Evolutionary conservation across 1,140 invertebrate species (phyloP).

Genomic region (Chelonus insularis): DNA sequence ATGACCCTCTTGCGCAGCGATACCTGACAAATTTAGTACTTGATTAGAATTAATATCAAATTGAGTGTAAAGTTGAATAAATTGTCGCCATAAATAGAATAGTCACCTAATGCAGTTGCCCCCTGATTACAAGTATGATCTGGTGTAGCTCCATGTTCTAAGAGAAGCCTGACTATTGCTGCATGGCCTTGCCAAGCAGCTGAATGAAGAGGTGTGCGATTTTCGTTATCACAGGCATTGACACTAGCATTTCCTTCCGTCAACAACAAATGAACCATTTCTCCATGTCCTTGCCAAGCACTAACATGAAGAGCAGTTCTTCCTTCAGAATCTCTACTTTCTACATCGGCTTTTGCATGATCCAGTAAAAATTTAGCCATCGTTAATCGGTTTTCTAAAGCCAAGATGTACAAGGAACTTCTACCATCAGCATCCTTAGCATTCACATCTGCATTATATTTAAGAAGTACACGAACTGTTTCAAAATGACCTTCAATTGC

Average conservation of each 20-base stretch:
- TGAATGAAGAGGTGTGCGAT: constrained; percentile 86
- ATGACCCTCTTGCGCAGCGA: constrained; percentile 87
- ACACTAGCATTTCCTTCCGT: constrained; percentile 77
- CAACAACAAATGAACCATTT: constrained; percentile 86
- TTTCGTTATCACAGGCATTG: constrained; percentile 88
- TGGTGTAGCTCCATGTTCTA: constrained; percentile 77
- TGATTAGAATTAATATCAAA: constrained; percentile 8
- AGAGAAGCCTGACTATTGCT: constrained; percentile 78
- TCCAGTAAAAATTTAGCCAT: constrained; percentile 83
- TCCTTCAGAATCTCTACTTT: constrained; percentile 87
- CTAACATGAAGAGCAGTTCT: constrained; percentile 90
- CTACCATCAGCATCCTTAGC: constrained; percentile 90
- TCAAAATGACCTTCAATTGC: constrained; percentile 86
- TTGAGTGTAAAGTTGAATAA: background rate
- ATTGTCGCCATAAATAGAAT: background rate
- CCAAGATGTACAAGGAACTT: constrained; percentile 88
- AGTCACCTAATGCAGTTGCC: constrained; percentile 81
- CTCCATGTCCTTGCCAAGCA: constrained; percentile 89
- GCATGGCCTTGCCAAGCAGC: constrained; percentile 95
- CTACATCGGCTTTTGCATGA: constrained; percentile 78
- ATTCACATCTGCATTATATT: constrained; percentile 83
- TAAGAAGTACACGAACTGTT: constrained; percentile 73
- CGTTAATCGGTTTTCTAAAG: constrained; percentile 84
- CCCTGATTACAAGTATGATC: constrained; percentile 93
- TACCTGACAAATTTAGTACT: constrained; percentile 60